Percentiles rank a stretch among this genome's conserved stretches.
These are phyloP conservation scores for Ovibos moschatus DNA, from an alignment of 2,113 vertebrate genomes.

Conservation along the genomic window DNA sequence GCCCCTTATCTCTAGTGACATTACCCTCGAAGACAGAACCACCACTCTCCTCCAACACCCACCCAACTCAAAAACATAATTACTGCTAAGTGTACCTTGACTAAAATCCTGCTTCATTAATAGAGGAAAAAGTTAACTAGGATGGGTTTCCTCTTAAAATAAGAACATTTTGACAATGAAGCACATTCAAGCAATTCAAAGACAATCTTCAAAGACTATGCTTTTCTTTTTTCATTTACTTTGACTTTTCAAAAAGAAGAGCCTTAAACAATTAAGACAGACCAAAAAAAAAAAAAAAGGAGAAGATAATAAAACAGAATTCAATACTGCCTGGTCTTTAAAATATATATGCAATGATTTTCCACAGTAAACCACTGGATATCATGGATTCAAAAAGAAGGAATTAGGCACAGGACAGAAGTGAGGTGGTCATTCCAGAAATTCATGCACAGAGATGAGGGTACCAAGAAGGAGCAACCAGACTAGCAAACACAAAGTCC, in stretches of 20 bases:
- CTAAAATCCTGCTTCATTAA: slow-evolving; percentile 9
- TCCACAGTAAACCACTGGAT: not conserved
- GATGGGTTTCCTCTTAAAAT: not conserved
- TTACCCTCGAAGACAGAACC: not conserved
- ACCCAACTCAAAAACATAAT: not conserved
- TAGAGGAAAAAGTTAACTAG: not conserved
- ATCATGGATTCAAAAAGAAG: not conserved
- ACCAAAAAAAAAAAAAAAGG: not conserved
- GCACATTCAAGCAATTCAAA: not conserved
- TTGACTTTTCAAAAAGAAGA: not conserved
- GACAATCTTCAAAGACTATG: not conserved
- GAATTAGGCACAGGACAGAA: not conserved
- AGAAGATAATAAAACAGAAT: not conserved
- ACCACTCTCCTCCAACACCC: not conserved
- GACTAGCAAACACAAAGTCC: not conserved
- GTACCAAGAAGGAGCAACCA: not conserved
- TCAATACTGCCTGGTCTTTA: not conserved
- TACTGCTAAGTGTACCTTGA: not conserved
- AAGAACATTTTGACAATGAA: not conserved
- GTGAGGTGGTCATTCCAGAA: not conserved
- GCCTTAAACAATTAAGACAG: not conserved
- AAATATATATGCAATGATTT: not conserved
- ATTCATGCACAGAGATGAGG: not conserved
- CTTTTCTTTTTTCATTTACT: not conserved
- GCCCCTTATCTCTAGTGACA: not conserved